A percentile compares a stretch with the other conserved stretches of the same genome.
Conservation (phyloP, 2,888 invertebrate species). For the Lathronympha strigana region DNA sequence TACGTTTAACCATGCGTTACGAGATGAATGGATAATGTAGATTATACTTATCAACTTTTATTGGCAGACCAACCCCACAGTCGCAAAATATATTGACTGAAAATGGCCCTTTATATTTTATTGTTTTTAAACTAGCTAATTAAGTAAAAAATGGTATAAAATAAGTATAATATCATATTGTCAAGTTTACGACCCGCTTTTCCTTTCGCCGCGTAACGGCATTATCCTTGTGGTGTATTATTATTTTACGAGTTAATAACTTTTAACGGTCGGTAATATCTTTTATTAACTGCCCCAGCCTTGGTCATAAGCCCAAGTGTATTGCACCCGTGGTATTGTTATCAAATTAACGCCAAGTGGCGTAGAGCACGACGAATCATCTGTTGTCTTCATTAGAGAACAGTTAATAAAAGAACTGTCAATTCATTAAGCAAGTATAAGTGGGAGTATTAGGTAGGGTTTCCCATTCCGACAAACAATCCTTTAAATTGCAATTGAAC, state of each 20-base stretch:
- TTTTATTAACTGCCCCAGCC: constrained; percentile 14
- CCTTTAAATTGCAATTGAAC: too few relatives aligned
- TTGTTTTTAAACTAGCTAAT: not conserved
- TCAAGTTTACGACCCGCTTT: constrained; percentile 10
- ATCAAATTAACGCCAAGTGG: not conserved
- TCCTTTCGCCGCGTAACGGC: constrained; percentile 9
- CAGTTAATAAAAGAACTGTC: not conserved
- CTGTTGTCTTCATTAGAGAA: not conserved
- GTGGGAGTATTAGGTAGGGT: too few relatives aligned
- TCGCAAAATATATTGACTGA: not conserved
- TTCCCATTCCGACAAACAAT: too few relatives aligned
- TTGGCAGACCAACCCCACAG: not conserved
- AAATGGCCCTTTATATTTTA: too few relatives aligned
- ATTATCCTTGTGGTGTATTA: constrained; percentile 22
- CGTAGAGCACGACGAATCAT: not conserved
- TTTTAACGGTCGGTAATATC: constrained; percentile 22
- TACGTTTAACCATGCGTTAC: too few relatives aligned
- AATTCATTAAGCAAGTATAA: too few relatives aligned
- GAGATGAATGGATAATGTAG: not conserved
- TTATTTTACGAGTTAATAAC: constrained; percentile 17
- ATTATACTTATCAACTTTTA: not conserved
- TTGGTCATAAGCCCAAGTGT: constrained; percentile 17
- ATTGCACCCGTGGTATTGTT: constrained; percentile 23
- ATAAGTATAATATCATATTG: not conserved
- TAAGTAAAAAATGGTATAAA: too few relatives aligned